Base-by-base conservation (phyloP, 2,113 vertebrate species). In the Bambusicola thoracicus region DNA sequence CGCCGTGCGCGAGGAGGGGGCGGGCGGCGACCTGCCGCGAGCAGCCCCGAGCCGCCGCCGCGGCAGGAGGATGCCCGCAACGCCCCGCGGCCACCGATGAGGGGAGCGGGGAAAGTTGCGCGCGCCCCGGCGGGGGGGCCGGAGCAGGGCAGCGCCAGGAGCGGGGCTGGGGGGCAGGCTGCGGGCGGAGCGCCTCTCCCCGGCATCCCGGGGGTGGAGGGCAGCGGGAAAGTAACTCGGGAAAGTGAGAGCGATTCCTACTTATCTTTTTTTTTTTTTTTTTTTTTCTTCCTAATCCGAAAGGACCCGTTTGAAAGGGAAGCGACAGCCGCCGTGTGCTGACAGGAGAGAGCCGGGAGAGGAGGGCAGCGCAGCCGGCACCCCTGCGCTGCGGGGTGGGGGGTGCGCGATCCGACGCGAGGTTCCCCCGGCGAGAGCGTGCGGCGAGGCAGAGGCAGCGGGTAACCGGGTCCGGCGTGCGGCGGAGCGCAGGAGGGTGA, bases 201-300 rank as follows among this genome's bases (percentile, higher is more conserved):
- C 77, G 17, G 61, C 73, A 41, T 69, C 56, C 81, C 19, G 2
- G 65, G 30, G 36, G 15, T 53, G 81, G 83, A 76, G 46, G 77
- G 53, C 74, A 90, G 46, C 43, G 17, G 79, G 84, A 92, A 89
- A 89, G 74, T 93, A 93, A 91, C 90, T 94, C 81, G 41, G 70
- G 61, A 76, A 87, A 92, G 87, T 92, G 92, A 91, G 25, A 51
- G 90, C 87, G 56, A 46, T 90, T 79, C 25, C 30, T 63, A 34
- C 36, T 85, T 51, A n/a, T 53, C 0, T 15, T 3, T n/a, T n/a
- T n/a, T n/a, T n/a, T n/a, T n/a, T n/a, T 27, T n/a, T 4, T 76
- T n/a, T 4, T 76, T 66, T 72, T 78, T 16, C 4, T n/a, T 67
- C 10, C 30, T 79, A 72, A 90, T 76, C 70, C 59, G 61, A 67